phyloP scores from a whole-genome alignment of 2,888 invertebrate species.

The Drosophila basisetae region DNA sequence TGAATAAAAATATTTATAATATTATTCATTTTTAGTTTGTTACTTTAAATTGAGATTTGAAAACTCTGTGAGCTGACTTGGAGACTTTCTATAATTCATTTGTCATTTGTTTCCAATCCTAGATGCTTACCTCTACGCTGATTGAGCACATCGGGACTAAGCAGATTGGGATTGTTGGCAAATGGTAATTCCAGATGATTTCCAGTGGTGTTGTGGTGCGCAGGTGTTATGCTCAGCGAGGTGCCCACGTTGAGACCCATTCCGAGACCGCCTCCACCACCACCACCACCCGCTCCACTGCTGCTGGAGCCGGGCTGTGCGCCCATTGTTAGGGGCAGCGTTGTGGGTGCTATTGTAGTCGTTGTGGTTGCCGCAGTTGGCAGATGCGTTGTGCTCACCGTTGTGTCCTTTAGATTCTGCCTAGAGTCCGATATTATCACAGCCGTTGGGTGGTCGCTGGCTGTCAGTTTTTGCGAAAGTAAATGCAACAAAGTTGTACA shows the following conservation, averaged over 20 bases:
- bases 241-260: slow-evolving; percentile 65
- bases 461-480: slow-evolving; percentile 52
- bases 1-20: neutral
- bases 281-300: slow-evolving; percentile 11
- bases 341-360: slow-evolving; percentile 74
- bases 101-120: neutral
- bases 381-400: slow-evolving; percentile 85
- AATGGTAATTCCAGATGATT: slow-evolving; percentile 93
- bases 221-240: slow-evolving; percentile 67
- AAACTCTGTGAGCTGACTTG: neutral
- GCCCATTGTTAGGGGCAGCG: slow-evolving; percentile 68
- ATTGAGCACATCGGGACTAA: slow-evolving; percentile 92
- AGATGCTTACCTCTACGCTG: slow-evolving; percentile 87
- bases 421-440: slow-evolving; percentile 85
- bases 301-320: slow-evolving; percentile 38
- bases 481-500: slow-evolving; percentile 19
- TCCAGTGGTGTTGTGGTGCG: slow-evolving; percentile 87
- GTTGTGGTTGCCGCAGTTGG: slow-evolving; percentile 82
- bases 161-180: slow-evolving; percentile 90
- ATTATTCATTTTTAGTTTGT: neutral
- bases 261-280: slow-evolving; percentile 48
- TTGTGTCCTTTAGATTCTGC: slow-evolving; percentile 85
- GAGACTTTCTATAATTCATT: neutral
- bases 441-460: slow-evolving; percentile 84
- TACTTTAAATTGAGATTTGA: neutral